Base-by-base conservation (phyloP, 1,140 invertebrate genomes). In the Drosophila bipectinata region DNA sequence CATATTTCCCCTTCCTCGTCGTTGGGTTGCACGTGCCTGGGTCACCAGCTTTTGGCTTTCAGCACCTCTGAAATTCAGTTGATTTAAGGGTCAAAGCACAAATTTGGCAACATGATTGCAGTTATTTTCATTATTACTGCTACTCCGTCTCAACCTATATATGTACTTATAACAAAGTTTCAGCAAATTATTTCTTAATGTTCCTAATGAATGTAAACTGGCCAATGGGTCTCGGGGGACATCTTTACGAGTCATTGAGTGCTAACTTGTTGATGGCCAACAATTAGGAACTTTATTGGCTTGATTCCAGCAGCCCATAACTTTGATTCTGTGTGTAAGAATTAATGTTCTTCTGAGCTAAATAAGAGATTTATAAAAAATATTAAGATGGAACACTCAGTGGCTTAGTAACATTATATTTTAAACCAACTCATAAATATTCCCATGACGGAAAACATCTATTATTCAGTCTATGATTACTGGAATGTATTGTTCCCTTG, bases 381-480 rank as follows among this genome's bases (percentile, higher is more conserved):
- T 28, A 28, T 28, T 6, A 28, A 28, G 6, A 28, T 28, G 6
- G 26, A 0, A 1, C 4, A 28, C 26, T 28, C 5, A 28, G 26
- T 28, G 26, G 6, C 26, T 28, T 28, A 28, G 6, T 28, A 1
- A 28, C 6, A 45, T 21, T 21, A 9, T 10, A 18, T 18, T 24
- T 10, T 3, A 24, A 15, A 15, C 9, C 53, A 6, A 5, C 7
- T 6, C 10, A 6, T 26, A 32, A 52, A n/a, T 34, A 64, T 34
- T 34, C 10, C 18, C 9, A 34, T 39, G 63, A 64, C 63, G 30
- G 59, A 9, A 15, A 44, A 49, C 64, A 57, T 69, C 53, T 66
- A 69, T 69, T 69, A 57, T 69, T 69, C 32, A 69, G 51, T 56
- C 24, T 57, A 56, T 69, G 66, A 69, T 68, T 69, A 69, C 64